Percentiles rank a stretch among this genome's conserved stretches.
phyloP scores from a whole-genome alignment of 2,113 vertebrate genomes.

The Semicossyphus pulcher region DNA sequence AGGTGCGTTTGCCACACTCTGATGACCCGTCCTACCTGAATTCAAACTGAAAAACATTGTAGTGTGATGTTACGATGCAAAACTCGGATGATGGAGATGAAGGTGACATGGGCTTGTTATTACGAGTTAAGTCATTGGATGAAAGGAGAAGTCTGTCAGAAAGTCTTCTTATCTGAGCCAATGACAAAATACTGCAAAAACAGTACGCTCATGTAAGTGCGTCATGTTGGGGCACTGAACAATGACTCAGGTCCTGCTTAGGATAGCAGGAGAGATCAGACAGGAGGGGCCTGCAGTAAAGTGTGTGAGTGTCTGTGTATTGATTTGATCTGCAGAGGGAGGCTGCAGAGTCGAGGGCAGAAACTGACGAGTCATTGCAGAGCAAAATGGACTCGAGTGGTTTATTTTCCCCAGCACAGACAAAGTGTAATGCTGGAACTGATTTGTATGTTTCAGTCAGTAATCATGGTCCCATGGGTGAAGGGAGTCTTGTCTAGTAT shows the following conservation, averaged over 20 bases:
- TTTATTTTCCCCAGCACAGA: not conserved
- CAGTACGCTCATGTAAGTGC: not conserved
- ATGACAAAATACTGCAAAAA: not conserved
- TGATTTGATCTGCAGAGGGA: conserved; percentile 35
- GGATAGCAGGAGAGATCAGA: conserved; percentile 15
- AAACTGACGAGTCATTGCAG: conserved; percentile 65
- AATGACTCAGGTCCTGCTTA: conserved; percentile 49
- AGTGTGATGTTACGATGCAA: not conserved
- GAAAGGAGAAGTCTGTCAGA: conserved; percentile 6
- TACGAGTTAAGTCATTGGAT: conserved; percentile 12
- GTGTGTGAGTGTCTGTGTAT: not conserved
- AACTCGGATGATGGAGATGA: conserved; percentile 31
- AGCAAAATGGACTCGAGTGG: conserved; percentile 10
- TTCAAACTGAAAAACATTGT: not conserved
- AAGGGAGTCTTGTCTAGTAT: not conserved
- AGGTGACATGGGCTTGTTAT: conserved; percentile 15
- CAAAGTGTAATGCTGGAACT: conserved; percentile 4
- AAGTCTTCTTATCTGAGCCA: not conserved
- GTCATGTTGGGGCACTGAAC: conserved; percentile 20
- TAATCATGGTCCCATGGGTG: not conserved
- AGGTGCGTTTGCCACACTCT: not conserved
- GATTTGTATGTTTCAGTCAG: not conserved
- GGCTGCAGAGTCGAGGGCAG: conserved; percentile 39
- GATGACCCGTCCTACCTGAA: not conserved
- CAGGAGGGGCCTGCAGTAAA: conserved; percentile 30